phyloP scores from a whole-genome alignment of 2,797 vertebrate genomes.

The Malurus leucopterus region DNA sequence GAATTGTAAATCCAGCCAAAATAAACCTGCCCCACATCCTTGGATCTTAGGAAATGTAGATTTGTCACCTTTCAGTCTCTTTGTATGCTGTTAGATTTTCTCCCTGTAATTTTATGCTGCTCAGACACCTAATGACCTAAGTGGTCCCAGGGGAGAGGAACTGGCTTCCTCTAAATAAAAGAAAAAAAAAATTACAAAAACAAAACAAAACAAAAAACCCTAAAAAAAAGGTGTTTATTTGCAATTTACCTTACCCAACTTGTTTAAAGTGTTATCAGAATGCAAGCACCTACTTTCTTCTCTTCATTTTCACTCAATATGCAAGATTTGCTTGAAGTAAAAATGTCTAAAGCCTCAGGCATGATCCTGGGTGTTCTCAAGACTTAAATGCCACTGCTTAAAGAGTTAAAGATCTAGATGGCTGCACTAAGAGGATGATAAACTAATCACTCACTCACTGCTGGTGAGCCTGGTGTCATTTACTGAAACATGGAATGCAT shows the following conservation, averaged over 20 bases:
- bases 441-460: slow-evolving; percentile 69
- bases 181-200: not conserved
- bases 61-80: not conserved
- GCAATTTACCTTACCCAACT: slow-evolving; percentile 48
- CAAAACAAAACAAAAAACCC: not conserved
- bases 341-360: slow-evolving; percentile 65
- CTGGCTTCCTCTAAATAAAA: not conserved
- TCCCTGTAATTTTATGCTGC: not conserved
- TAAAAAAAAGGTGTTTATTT: not conserved
- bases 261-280: slow-evolving; percentile 45
- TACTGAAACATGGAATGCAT: slow-evolving; percentile 69
- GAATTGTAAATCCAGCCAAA: not conserved
- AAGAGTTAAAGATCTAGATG: slow-evolving; percentile 76
- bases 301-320: slow-evolving; percentile 59
- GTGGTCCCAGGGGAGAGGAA: not conserved
- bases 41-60: not conserved
- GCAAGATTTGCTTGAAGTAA: slow-evolving; percentile 39
- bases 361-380: slow-evolving; percentile 76
- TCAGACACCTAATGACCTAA: slow-evolving; percentile 2
- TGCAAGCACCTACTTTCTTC: slow-evolving; percentile 53
- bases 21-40: not conserved
- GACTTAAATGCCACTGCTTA: slow-evolving; percentile 70
- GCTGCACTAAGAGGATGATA: slow-evolving; percentile 71
- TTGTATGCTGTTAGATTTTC: not conserved
- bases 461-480: slow-evolving; percentile 71